Percentiles rank a stretch among this genome's conserved stretches.
phyloP scores from a whole-genome alignment of 2,797 vertebrate genomes.

The Chaunax sp. region DNA sequence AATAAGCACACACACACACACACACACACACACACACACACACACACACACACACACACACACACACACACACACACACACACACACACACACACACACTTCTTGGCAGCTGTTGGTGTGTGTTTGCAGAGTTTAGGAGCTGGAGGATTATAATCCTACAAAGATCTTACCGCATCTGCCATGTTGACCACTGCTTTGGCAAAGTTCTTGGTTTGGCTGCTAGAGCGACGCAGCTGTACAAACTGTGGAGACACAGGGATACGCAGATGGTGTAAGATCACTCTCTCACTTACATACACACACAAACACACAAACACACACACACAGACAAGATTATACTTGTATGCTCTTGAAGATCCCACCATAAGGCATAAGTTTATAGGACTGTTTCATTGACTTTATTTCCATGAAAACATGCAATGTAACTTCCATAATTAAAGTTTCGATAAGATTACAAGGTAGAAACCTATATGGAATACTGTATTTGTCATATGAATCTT shows the following conservation, averaged over 20 bases:
- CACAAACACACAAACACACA: slow-evolving; percentile 9
- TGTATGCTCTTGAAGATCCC: background rate
- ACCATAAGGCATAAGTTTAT: background rate
- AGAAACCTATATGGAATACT: too few species aligned
- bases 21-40: background rate
- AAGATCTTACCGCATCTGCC: slow-evolving; percentile 89
- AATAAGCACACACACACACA: background rate
- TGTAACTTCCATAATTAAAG: too few species aligned
- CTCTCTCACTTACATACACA: slow-evolving; percentile 10
- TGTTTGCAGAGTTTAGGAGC: slow-evolving; percentile 16
- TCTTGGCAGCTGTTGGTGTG: slow-evolving; percentile 31
- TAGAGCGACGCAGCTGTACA: slow-evolving; percentile 88
- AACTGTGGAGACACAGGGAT: slow-evolving; percentile 76
- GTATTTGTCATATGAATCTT: too few species aligned
- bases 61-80: background rate
- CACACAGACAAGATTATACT: background rate
- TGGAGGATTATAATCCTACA: slow-evolving; percentile 30
- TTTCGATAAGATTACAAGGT: too few species aligned
- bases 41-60: background rate
- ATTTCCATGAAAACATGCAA: background rate
- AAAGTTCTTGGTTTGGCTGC: slow-evolving; percentile 93
- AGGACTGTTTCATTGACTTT: background rate
- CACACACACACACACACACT: slow-evolving; percentile 3
- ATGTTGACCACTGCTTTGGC: slow-evolving; percentile 96
- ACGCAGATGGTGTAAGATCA: slow-evolving; percentile 49